These are phyloP conservation scores for Meloidogyne hapla DNA, from an alignment of 1,140 invertebrate species.

Conservation along the genomic window DNA sequence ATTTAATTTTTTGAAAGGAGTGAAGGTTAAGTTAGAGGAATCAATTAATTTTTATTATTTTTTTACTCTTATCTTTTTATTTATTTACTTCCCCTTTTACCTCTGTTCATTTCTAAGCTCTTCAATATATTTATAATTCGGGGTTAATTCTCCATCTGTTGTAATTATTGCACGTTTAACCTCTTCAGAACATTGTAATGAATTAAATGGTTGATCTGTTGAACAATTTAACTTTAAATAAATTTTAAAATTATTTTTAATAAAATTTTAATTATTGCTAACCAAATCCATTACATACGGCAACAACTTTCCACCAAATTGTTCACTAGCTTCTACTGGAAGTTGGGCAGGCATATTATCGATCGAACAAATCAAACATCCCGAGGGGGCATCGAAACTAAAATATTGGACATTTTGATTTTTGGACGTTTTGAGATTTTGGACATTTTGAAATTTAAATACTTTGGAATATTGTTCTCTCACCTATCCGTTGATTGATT, in stretches of 20 bases:
- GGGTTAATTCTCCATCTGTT: conserved; percentile 86
- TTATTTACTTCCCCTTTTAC: conserved; percentile 54
- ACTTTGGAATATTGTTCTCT: conserved; percentile 10
- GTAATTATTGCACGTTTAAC: conserved; percentile 79
- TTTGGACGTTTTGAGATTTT: neutral
- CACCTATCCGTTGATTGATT: conserved; percentile 81
- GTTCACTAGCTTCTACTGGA: conserved; percentile 91
- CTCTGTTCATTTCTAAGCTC: conserved; percentile 74
- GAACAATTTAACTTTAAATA: conserved; percentile 69
- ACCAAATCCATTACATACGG: conserved; percentile 85
- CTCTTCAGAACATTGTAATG: conserved; percentile 56
- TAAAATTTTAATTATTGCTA: conserved; percentile 26
- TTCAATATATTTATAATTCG: conserved; percentile 89
- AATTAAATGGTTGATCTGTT: conserved; percentile 57
- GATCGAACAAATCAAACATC: conserved; percentile 95
- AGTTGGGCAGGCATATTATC: conserved; percentile 99
- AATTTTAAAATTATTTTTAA: neutral
- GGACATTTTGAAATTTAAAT: neutral
- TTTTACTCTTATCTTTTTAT: neutral
- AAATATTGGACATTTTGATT: conserved; percentile 4
- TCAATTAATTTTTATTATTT: neutral
- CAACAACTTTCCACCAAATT: conserved; percentile 87
- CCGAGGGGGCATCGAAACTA: conserved; percentile 66
- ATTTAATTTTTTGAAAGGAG: too few relatives aligned
- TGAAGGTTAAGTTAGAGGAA: neutral